Conservation (phyloP, 2,113 vertebrate genomes). For the Hemicordylus capensis region DNA sequence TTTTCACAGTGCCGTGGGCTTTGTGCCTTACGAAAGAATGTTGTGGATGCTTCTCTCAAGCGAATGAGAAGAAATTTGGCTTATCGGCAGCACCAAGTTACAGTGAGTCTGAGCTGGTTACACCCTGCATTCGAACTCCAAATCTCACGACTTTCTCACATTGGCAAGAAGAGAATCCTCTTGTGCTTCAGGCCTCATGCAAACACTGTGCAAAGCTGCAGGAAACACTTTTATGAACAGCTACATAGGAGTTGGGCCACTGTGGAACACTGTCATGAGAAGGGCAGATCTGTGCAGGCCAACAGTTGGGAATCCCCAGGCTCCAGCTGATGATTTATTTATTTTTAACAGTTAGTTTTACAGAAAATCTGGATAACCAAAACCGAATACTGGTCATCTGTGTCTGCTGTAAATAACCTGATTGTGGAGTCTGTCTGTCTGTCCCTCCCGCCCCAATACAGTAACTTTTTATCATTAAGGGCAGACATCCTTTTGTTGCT, state of each 20-base stretch:
- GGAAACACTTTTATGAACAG: neutral
- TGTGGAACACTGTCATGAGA: neutral
- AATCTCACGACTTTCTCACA: neutral
- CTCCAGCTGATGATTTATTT: too few relatives aligned
- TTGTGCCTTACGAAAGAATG: conserved; percentile 74
- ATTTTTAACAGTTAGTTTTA: too few relatives aligned
- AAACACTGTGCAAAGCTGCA: neutral
- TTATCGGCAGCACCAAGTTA: conserved; percentile 68
- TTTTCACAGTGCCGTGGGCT: conserved; percentile 76
- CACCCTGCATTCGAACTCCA: neutral
- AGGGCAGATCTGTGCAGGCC: neutral
- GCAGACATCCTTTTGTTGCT: too few relatives aligned
- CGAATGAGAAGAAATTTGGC: conserved; percentile 81
- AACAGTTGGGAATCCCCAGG: neutral
- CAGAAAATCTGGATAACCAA: neutral
- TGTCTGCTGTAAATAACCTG: neutral
- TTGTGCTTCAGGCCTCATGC: neutral
- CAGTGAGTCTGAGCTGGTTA: conserved; percentile 57
- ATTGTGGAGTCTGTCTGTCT: neutral
- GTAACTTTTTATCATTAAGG: too few relatives aligned
- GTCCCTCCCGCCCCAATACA: too few relatives aligned
- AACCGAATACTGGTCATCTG: neutral
- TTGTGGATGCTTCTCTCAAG: conserved; percentile 56
- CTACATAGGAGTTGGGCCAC: neutral
- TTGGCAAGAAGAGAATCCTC: neutral